These are phyloP conservation scores for Eurosta solidaginis DNA, from an alignment of 1,140 invertebrate species.

Conservation along the genomic window DNA sequence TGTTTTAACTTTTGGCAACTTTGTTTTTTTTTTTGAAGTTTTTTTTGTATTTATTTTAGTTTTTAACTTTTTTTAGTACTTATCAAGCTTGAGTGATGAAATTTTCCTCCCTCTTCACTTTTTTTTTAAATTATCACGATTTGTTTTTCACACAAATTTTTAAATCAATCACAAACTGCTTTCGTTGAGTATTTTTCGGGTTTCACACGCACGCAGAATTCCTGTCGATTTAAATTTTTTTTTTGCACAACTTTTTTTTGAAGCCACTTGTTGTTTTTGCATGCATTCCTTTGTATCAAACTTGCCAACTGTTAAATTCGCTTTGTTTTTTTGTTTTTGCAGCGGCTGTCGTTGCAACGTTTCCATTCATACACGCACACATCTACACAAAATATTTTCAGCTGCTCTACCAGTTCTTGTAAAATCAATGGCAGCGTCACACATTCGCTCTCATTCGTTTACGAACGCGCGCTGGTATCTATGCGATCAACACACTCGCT, in stretches of 20 bases:
- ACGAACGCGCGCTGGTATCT: neutral
- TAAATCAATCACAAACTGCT: neutral
- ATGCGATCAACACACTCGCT: neutral
- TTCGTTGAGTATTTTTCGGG: neutral
- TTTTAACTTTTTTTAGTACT: no score
- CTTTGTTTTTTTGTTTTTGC: slow-evolving; percentile 5
- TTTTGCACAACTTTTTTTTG: neutral
- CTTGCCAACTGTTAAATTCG: neutral
- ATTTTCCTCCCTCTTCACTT: no score
- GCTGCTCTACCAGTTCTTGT: no score
- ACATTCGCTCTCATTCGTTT: neutral
- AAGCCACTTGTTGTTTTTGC: neutral
- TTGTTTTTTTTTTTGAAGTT: no score
- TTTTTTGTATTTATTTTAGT: no score
- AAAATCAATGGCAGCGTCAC: no score
- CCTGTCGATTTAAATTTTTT: neutral
- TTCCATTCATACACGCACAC: neutral
- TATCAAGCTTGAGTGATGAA: no score
- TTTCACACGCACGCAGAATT: neutral
- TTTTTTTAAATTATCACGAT: no score
- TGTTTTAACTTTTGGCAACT: no score
- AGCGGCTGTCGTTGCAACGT: slow-evolving; percentile 8
- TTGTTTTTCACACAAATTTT: neutral
- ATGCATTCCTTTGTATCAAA: neutral
- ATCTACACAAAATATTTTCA: neutral